A percentile compares a stretch with the other conserved stretches of the same genome.
Conservation (phyloP, 2,113 vertebrate species). For the Syngnathus typhle region DNA sequence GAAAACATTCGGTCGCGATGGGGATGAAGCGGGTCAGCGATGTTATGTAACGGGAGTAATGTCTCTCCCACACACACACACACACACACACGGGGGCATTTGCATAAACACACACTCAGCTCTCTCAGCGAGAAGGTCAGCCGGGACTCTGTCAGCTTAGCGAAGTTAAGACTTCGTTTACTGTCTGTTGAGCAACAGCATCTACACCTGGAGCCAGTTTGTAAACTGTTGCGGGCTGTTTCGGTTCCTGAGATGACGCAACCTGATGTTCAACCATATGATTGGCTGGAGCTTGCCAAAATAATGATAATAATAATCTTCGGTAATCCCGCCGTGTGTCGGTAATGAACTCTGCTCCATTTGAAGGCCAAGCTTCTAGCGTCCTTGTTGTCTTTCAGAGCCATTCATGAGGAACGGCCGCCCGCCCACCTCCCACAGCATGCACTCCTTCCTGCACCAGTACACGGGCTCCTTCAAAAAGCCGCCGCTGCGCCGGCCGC, state of each 20-base stretch:
- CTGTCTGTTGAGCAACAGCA: neutral
- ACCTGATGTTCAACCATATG: neutral
- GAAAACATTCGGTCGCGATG: constrained; percentile 22
- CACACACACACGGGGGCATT: neutral
- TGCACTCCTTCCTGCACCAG: constrained; percentile 97
- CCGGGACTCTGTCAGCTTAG: neutral
- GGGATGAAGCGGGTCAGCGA: constrained; percentile 18
- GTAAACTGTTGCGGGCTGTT: neutral
- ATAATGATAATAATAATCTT: neutral
- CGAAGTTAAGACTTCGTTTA: neutral
- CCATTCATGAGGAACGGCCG: constrained; percentile 96
- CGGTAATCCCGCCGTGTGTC: neutral
- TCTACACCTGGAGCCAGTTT: neutral
- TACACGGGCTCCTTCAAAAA: constrained; percentile 97
- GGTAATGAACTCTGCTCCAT: neutral
- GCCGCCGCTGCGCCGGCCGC: constrained; percentile 86
- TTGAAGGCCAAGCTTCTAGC: neutral
- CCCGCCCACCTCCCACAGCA: constrained; percentile 90
- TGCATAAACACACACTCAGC: neutral
- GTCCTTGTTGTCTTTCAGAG: constrained; percentile 67
- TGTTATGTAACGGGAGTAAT: constrained; percentile 44
- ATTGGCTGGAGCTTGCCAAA: constrained; percentile 1
- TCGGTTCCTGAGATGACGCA: neutral
- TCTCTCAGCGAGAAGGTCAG: constrained; percentile 5
- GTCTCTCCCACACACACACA: neutral